Percentiles rank a stretch among this genome's conserved stretches.
Conservation (phyloP, 2,113 vertebrate species). For the Gracilinanus agilis region DNA sequence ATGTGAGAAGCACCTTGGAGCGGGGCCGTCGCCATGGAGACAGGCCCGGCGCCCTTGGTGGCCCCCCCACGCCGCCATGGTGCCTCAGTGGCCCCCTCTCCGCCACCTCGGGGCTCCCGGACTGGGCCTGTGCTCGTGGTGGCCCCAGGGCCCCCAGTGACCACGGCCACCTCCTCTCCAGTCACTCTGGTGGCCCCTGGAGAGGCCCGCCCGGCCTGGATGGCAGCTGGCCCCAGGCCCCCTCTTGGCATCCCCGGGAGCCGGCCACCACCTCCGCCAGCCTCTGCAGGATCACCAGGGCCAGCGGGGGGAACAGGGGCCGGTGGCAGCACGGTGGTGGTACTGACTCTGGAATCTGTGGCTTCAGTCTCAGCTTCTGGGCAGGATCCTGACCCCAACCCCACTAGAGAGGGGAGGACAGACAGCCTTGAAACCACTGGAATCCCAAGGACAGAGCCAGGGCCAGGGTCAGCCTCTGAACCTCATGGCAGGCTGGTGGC, state of each 20-base stretch:
- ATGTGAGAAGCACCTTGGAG: constrained; percentile 82
- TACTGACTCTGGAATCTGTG: constrained; percentile 47
- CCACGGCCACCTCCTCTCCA: constrained; percentile 57
- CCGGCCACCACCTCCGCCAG: constrained; percentile 65
- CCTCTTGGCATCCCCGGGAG: neutral
- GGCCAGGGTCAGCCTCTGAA: neutral
- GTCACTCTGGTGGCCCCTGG: constrained; percentile 59
- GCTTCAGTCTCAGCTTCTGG: constrained; percentile 18
- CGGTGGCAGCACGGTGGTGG: constrained; percentile 18
- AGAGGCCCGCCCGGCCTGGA: constrained; percentile 65
- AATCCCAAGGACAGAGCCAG: neutral
- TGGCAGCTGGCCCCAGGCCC: neutral
- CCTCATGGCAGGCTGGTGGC: neutral
- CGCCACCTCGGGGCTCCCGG: constrained; percentile 80
- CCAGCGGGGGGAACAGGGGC: neutral
- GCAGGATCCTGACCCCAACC: neutral
- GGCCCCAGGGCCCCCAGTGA: constrained; percentile 82
- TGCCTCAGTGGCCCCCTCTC: constrained; percentile 74
- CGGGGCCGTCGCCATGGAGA: constrained; percentile 84
- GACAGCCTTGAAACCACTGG: neutral
- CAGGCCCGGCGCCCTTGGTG: constrained; percentile 84
- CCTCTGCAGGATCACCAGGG: constrained; percentile 78
- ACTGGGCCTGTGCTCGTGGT: constrained; percentile 82
- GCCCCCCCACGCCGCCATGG: constrained; percentile 81
- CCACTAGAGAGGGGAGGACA: neutral